These are phyloP conservation scores for Herminia tarsipennalis DNA, from an alignment of 2,888 invertebrate genomes.

Conservation along the genomic window DNA sequence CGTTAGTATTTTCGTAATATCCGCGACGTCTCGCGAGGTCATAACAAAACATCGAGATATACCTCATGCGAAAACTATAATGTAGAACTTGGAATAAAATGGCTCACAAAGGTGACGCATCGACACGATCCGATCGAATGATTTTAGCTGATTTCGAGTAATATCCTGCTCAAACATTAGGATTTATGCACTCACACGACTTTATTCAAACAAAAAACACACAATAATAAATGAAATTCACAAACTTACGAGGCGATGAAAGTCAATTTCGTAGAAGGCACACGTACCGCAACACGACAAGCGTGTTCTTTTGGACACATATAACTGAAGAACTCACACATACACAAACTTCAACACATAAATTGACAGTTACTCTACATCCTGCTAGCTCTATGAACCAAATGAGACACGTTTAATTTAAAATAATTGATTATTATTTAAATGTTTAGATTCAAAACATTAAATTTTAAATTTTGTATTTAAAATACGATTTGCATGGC, in stretches of 20 bases:
- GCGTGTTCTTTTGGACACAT: slow-evolving; percentile 76
- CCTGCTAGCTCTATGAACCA: slow-evolving; percentile 1
- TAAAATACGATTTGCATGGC: neutral
- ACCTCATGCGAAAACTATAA: slow-evolving; percentile 43
- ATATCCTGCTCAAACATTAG: slow-evolving; percentile 33
- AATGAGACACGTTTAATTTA: neutral
- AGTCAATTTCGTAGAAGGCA: slow-evolving; percentile 81
- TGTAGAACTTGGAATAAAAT: slow-evolving; percentile 74
- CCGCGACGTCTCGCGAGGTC: slow-evolving; percentile 21
- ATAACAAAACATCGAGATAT: slow-evolving; percentile 20
- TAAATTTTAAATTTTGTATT: neutral
- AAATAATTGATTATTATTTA: neutral
- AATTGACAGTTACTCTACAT: slow-evolving; percentile 30
- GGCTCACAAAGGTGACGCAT: slow-evolving; percentile 85
- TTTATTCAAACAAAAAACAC: slow-evolving; percentile 58
- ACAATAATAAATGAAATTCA: slow-evolving; percentile 69
- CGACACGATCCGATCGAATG: slow-evolving; percentile 83
- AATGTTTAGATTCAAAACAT: neutral
- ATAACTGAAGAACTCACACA: slow-evolving; percentile 63
- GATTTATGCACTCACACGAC: slow-evolving; percentile 41
- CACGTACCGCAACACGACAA: slow-evolving; percentile 82
- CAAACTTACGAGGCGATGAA: slow-evolving; percentile 85
- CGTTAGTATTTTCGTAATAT: slow-evolving; percentile 24
- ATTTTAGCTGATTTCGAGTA: slow-evolving; percentile 59
- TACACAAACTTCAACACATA: too few relatives aligned